These are phyloP conservation scores for Drosophila saltans DNA, from an alignment of 1,140 invertebrate genomes.

Conservation along the genomic window DNA sequence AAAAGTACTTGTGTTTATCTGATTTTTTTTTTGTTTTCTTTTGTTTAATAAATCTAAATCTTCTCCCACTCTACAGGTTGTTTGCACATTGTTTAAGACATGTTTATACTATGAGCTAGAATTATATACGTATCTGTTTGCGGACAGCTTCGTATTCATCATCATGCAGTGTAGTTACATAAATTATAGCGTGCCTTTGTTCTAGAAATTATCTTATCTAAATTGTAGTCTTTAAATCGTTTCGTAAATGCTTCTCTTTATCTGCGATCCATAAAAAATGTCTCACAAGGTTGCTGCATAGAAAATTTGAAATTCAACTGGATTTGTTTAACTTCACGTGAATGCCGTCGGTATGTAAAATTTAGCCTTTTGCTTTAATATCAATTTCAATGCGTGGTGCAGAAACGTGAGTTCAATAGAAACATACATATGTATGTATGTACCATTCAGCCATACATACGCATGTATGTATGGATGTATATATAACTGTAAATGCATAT, in stretches of 20 bases:
- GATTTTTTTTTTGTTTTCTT: constrained; percentile 22
- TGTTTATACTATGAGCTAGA: constrained; percentile 30
- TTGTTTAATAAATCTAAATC: constrained; percentile 28
- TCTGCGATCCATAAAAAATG: neutral
- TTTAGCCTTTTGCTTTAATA: neutral
- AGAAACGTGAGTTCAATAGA: constrained; percentile 5
- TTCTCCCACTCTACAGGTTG: constrained; percentile 13
- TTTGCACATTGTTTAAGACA: constrained; percentile 33
- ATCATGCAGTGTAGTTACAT: constrained; percentile 16
- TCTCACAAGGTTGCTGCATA: neutral
- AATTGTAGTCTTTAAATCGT: constrained; percentile 2
- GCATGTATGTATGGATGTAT: neutral
- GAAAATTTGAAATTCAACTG: neutral
- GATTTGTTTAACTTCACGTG: neutral
- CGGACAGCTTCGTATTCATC: constrained; percentile 32
- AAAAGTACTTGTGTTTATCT: constrained; percentile 41
- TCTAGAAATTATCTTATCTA: constrained; percentile 4
- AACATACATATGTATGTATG: neutral
- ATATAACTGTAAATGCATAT: constrained; percentile 1
- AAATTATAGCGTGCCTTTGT: constrained; percentile 35
- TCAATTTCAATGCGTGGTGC: constrained; percentile 1
- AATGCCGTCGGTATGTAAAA: neutral
- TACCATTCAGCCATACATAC: neutral
- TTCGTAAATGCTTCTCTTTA: neutral
- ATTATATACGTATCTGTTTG: constrained; percentile 34